These are phyloP conservation scores for Drosophila buzzatii DNA, from an alignment of 2,888 invertebrate genomes.

Conservation along the genomic window DNA sequence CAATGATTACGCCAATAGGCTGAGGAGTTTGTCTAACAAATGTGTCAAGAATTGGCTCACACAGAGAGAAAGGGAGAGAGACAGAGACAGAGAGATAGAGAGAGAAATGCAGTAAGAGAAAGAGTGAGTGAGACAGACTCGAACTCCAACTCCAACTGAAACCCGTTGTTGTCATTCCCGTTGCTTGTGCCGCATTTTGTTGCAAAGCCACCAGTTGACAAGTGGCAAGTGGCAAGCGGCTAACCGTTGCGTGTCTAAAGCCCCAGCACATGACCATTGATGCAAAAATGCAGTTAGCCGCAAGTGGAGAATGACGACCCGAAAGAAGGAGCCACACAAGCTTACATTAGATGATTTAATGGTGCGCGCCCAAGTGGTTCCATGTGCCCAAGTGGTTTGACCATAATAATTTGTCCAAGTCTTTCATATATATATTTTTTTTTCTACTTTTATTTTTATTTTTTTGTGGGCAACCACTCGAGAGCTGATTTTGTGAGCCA, in stretches of 20 bases:
- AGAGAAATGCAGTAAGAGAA: no score
- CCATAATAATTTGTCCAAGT: constrained; percentile 54
- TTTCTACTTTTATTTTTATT: background rate
- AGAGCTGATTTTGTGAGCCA: constrained; percentile 32
- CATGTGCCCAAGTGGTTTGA: constrained; percentile 56
- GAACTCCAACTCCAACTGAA: constrained; percentile 10
- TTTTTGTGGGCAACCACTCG: constrained; percentile 41
- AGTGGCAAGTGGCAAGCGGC: constrained; percentile 69
- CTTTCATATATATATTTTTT: constrained; percentile 8
- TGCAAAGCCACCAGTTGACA: constrained; percentile 52
- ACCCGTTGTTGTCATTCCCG: constrained; percentile 70
- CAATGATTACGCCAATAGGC: constrained; percentile 65
- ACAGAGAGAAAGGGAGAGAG: background rate
- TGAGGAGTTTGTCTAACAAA: constrained; percentile 19
- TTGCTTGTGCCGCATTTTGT: constrained; percentile 67
- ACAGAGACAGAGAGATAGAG: background rate
- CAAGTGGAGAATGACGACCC: constrained; percentile 32
- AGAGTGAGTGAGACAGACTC: background rate
- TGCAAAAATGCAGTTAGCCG: constrained; percentile 77
- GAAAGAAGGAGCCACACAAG: constrained; percentile 18
- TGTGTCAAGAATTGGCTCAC: constrained; percentile 20
- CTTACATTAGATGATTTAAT: constrained; percentile 71
- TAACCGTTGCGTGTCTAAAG: constrained; percentile 54
- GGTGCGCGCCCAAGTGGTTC: constrained; percentile 69
- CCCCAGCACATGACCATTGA: constrained; percentile 67